Evolutionary conservation across 1,140 invertebrate species (phyloP).

Genomic region (Drosophila fuyamai): DNA sequence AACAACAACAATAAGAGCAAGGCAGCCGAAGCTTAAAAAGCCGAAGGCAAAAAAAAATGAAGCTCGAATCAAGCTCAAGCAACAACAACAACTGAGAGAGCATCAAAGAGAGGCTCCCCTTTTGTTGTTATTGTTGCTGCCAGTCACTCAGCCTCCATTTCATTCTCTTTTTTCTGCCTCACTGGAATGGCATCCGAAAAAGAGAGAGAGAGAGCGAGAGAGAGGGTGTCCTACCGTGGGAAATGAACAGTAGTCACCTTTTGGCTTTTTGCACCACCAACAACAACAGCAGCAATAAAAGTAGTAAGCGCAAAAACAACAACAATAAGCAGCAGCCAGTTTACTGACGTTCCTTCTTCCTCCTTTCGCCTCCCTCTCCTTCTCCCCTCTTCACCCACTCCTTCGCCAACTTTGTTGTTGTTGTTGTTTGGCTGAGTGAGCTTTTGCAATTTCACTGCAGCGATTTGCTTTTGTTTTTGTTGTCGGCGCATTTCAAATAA

Average conservation of each 20-base stretch:
- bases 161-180: conserved; percentile 15
- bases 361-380: conserved; percentile 17
- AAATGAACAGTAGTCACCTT: conserved; percentile 83
- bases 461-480: conserved; percentile 50
- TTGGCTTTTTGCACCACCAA: conserved; percentile 64
- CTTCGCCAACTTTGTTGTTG: conserved; percentile 22
- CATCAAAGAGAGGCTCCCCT: conserved; percentile 21
- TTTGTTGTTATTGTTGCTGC: conserved; percentile 26
- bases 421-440: conserved; percentile 35
- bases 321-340: conserved; percentile 62
- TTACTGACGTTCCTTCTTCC: conserved; percentile 53
- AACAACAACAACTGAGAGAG: conserved; percentile 9
- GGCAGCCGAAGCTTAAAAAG: conserved; percentile 18
- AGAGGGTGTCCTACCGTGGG: conserved; percentile 77
- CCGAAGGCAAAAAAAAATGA: conserved; percentile 24
- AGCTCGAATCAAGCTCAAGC: conserved; percentile 36
- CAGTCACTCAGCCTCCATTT: conserved; percentile 49
- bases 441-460: conserved; percentile 78
- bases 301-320: conserved; percentile 50
- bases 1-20: conserved; percentile 38
- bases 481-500: conserved; percentile 79
- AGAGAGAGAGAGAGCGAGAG: conserved; percentile 15
- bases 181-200: conserved; percentile 52
- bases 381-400: not conserved
- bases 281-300: conserved; percentile 48